Conservation (phyloP, 1,140 invertebrate genomes). For the Drosophila ambigua region DNA sequence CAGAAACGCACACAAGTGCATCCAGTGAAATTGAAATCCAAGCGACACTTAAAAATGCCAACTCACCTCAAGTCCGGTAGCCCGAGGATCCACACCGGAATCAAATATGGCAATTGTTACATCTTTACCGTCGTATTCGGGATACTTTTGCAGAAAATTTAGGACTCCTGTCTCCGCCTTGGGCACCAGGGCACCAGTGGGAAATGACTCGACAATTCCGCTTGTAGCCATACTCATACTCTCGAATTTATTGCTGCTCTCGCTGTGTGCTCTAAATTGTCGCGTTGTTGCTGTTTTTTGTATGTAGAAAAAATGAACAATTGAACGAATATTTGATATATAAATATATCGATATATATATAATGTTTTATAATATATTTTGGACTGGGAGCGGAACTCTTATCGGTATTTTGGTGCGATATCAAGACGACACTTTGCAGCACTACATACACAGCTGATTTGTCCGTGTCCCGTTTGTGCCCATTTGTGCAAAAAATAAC, state of each 20-base stretch:
- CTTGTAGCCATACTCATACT: slow-evolving; percentile 73
- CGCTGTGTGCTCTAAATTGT: slow-evolving; percentile 7
- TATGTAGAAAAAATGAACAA: no score
- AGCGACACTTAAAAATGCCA: slow-evolving; percentile 14
- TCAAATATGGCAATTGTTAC: slow-evolving; percentile 98
- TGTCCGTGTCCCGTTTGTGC: slow-evolving; percentile 25
- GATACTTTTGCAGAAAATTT: slow-evolving; percentile 95
- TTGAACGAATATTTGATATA: no score
- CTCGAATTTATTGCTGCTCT: slow-evolving; percentile 19
- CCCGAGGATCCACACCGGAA: slow-evolving; percentile 98
- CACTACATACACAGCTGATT: slow-evolving; percentile 29
- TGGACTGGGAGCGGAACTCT: no score
- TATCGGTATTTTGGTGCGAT: no score
- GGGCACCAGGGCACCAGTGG: slow-evolving; percentile 92
- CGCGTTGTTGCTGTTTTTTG: slow-evolving; percentile 15
- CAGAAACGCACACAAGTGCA: not conserved
- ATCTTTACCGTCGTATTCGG: slow-evolving; percentile 96
- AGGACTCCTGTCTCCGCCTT: slow-evolving; percentile 97
- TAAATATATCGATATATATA: no score
- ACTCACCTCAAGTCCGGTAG: slow-evolving; percentile 95
- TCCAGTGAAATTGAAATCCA: slow-evolving; percentile 1
- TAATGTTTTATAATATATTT: no score
- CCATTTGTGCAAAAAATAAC: slow-evolving; percentile 49
- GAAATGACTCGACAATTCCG: slow-evolving; percentile 90
- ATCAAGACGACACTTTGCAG: not conserved